Evolutionary conservation across 2,113 vertebrate species (phyloP), one percentile per base, ranked within the genome.

Genomic region (Cyphomyrus discorhynchus): DNA sequence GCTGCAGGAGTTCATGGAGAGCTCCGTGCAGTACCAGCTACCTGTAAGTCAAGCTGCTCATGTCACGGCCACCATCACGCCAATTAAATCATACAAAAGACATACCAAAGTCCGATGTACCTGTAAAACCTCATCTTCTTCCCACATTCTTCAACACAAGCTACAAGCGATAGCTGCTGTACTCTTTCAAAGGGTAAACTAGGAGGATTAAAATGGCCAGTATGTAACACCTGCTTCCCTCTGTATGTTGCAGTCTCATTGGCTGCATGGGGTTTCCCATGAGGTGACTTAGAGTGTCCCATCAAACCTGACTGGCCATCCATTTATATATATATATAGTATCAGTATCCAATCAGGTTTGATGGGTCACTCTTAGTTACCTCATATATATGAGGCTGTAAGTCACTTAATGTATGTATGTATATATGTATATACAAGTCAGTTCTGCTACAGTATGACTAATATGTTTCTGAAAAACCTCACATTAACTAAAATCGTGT

Each of bases 1-100:
- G 50, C 93, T 97, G 90, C 95, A 97, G 91, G 91, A 94, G 45
- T 93, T 98, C 90, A 96, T 98, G 90, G 95, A 95, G 9, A 94
- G 4, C 0, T 96, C 94, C 39, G 90, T 92, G 49, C 94, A 93
- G 19, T 95, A 97, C 90, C 96, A 94, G 88, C 94, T 98, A 89
- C 91, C 95, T 46, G 98, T 98, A 93, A 97, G 97, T 97, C 46
- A 10, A 42, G 19, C 15, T 13, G 3, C 19, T 58, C 3, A 17
- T 7, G n/a, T 53, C 50, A 87, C 13, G 13, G 45, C 50, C 50
- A 19, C 19, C 17, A 45, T 84, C 21, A 84, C 2, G 27, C n/a
- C 66, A 74, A 74, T 13, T 11, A 74, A 10, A n/a, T 70, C 62
- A 70, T 62, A 62, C 24, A 11, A 74, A 74, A 10, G 62, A 31